These are phyloP conservation scores for Dilophus febrilis DNA, from an alignment of 2,888 invertebrate genomes.

Conservation along the genomic window DNA sequence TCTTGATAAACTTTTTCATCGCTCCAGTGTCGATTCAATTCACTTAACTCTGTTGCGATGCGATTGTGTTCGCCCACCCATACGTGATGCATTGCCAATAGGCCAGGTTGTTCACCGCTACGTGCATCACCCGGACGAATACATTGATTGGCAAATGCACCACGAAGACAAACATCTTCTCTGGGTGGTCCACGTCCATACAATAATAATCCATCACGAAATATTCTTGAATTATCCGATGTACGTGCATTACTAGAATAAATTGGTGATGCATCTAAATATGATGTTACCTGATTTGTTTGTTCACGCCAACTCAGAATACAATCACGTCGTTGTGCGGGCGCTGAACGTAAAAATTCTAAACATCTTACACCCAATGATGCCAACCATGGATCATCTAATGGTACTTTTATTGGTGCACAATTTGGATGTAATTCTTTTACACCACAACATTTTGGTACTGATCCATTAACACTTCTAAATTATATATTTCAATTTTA, in stretches of 20 bases:
- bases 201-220: constrained; percentile 49
- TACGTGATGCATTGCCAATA: constrained; percentile 28
- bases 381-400: constrained; percentile 54
- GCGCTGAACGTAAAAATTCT: constrained; percentile 68
- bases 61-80: constrained; percentile 37
- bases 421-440: constrained; percentile 65
- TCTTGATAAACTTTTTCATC: constrained; percentile 79
- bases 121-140: constrained; percentile 64
- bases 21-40: constrained; percentile 70
- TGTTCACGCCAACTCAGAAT: constrained; percentile 70
- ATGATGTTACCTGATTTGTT: constrained; percentile 68
- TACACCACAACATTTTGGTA: constrained; percentile 54
- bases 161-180: constrained; percentile 53
- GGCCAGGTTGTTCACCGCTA: constrained; percentile 61
- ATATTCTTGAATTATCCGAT: constrained; percentile 55
- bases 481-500: not conserved
- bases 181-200: constrained; percentile 48
- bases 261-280: constrained; percentile 63
- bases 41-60: constrained; percentile 51
- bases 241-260: constrained; percentile 62
- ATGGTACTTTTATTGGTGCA: constrained; percentile 58
- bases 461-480: constrained; percentile 52
- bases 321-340: constrained; percentile 64
- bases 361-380: constrained; percentile 55
- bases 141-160: constrained; percentile 56